These are phyloP conservation scores for Mactromeris polynyma DNA, from an alignment of 2,888 invertebrate genomes.

Conservation along the genomic window DNA sequence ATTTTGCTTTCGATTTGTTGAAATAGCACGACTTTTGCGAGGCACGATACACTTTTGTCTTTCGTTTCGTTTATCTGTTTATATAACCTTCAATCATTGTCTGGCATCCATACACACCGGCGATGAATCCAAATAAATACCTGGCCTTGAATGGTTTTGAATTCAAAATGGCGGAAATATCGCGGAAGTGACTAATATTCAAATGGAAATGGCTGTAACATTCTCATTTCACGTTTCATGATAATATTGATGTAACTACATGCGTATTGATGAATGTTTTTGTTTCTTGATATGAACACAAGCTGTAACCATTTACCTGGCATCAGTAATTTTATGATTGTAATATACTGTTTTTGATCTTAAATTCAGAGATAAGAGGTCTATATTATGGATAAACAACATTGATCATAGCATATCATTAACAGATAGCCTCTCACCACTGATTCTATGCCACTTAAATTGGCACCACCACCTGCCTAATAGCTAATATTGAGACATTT, in stretches of 20 bases:
- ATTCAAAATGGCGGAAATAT: constrained; percentile 22
- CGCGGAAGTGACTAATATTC: constrained; percentile 19
- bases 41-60: background rate
- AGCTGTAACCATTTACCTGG: background rate
- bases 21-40: background rate
- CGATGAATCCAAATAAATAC: background rate
- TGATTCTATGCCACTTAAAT: no score
- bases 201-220: background rate
- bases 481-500: no score
- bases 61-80: background rate
- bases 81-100: background rate
- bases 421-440: no score
- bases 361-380: no score
- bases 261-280: background rate
- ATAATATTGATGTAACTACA: background rate
- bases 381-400: no score
- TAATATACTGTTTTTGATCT: no score
- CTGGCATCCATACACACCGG: background rate
- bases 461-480: no score
- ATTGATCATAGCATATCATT: no score
- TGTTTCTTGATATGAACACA: no score
- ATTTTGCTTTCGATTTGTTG: constrained; percentile 12
- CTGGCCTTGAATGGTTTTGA: background rate
- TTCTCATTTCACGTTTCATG: background rate
- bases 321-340: background rate